Evolutionary conservation across 1,140 invertebrate species (phyloP).

Genomic region (Acyrthosiphon pisum): DNA sequence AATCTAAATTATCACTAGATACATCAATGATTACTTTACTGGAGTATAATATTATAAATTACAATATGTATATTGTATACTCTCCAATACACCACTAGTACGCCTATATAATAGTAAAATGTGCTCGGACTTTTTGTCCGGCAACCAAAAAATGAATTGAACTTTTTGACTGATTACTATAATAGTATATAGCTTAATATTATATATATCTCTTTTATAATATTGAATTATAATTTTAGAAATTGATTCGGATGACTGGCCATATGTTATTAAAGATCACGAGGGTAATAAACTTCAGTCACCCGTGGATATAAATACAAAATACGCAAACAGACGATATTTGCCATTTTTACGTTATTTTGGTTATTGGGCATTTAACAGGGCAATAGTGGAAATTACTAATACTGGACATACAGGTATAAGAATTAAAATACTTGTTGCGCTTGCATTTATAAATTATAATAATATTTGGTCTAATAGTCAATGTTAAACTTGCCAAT

Average conservation of each 20-base stretch:
- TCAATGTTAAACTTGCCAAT: constrained; percentile 35
- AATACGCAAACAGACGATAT: neutral
- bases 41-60: too few species aligned
- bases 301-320: constrained; percentile 25
- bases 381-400: neutral
- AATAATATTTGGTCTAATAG: constrained; percentile 16
- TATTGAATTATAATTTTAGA: neutral
- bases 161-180: too few species aligned
- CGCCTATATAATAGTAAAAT: too few species aligned
- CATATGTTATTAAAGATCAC: neutral
- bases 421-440: neutral
- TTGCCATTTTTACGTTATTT: constrained; percentile 29
- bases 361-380: neutral
- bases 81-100: too few species aligned
- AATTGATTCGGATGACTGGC: neutral
- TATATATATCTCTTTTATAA: neutral
- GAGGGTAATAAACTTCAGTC: neutral
- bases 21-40: too few species aligned
- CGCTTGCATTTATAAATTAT: neutral
- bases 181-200: too few species aligned
- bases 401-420: constrained; percentile 47
- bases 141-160: too few species aligned
- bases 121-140: too few species aligned
- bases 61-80: too few species aligned
- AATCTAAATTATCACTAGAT: too few species aligned